Base-by-base conservation (phyloP, 2,113 vertebrate genomes). In the Dipodomys stephensi region DNA sequence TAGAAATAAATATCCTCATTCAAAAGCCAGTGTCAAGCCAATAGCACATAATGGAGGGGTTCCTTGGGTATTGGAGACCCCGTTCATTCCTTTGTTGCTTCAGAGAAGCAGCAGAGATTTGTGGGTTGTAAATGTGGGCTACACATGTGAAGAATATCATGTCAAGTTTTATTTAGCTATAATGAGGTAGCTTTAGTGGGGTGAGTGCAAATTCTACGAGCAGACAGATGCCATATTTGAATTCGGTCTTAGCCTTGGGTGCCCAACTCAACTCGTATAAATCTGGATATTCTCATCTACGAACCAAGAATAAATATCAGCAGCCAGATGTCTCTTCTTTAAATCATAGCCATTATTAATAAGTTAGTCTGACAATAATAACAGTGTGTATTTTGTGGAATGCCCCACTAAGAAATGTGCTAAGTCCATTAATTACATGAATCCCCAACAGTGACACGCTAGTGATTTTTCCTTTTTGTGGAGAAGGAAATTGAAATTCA, bases 1-100 rank as follows among this genome's bases (percentile, higher is more conserved):
- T 96, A 76, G 95, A 96, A 97, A 88, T 90, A 90, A 97, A 97
- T 92, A 97, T 80, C 93, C 97, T 97, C 82, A 64, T 96, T 94
- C 81, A 78, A 82, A 88, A 83, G 84, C 94, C 95, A 12, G 60
- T 57, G 95, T 80, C 10, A 92, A 73, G 57, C 88, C 88, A 78
- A 72, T 44, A 88, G 83, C 76, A 88, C 12, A 30, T 0, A 91
- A 97, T 20, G 95, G 88, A 88, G 28, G 91, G 95, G n/a, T 82
- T 94, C 83, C 76, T 90, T 53, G 91, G 73, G 95, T 93, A 53
- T 88, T 65, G 35, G 80, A n/a, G 90, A 9, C 71, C 92, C 46
- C 64, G 64, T 16, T 27, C 57, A 0, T 49, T 92, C 91, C 73
- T 92, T 25, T 65, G 28, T 28, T 15, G 2, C 49, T 18, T 30